Conservation (phyloP, 2,888 invertebrate species). For the Eristalis tenax region DNA sequence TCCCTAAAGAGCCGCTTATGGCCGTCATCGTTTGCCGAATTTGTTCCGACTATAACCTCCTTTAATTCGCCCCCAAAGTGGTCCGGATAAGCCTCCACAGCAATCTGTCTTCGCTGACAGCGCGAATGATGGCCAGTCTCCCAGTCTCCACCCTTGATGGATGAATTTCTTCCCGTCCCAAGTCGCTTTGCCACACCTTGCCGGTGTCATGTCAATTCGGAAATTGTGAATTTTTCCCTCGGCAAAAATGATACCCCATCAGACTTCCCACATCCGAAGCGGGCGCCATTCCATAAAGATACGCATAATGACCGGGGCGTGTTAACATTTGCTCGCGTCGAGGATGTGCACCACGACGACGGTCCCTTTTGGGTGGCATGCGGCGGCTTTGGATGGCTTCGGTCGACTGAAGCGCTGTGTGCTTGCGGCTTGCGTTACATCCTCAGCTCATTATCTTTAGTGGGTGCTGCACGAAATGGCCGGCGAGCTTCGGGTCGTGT, state of each 20-base stretch:
- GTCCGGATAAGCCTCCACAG: background rate
- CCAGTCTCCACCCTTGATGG: background rate
- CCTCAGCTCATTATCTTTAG: conserved; percentile 40
- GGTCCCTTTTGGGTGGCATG: background rate
- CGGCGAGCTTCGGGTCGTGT: background rate
- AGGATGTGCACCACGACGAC: conserved; percentile 3
- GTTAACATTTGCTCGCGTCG: conserved; percentile 33
- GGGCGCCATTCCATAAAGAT: conserved; percentile 8
- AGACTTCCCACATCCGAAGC: background rate
- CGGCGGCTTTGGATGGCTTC: background rate
- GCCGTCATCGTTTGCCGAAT: background rate
- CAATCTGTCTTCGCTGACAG: conserved; percentile 26
- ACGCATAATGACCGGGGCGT: conserved; percentile 19
- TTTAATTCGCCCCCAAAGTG: background rate
- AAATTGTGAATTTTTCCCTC: conserved; percentile 15
- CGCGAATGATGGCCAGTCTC: background rate
- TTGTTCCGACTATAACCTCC: background rate
- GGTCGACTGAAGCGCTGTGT: background rate
- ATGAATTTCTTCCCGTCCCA: background rate
- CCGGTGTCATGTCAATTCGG: background rate
- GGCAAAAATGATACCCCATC: background rate
- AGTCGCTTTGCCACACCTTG: background rate
- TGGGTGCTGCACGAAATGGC: conserved; percentile 18
- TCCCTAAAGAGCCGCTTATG: background rate
- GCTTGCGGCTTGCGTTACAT: conserved; percentile 19